A percentile compares a stretch with the other conserved stretches of the same genome.
Conservation (phyloP, 2,113 vertebrate genomes). For the Rynchops niger region DNA sequence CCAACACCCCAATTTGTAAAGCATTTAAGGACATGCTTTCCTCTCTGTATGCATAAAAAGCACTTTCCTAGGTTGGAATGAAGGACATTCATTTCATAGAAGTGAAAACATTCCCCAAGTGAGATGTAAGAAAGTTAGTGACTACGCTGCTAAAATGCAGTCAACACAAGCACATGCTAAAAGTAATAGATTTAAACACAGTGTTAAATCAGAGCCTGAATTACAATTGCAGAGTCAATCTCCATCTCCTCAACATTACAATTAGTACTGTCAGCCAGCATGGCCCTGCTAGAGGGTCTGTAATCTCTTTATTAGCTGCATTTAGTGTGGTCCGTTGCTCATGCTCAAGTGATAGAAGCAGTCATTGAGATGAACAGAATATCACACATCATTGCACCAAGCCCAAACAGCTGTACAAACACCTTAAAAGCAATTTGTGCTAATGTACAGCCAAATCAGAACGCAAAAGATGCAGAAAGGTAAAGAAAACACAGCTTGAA, state of each 20-base stretch:
- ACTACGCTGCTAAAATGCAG: not conserved
- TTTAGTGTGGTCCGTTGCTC: not conserved
- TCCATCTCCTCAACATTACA: not conserved
- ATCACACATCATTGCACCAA: not conserved
- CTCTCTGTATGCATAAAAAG: not conserved
- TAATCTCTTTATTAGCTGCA: conserved; percentile 10
- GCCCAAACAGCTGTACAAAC: not conserved
- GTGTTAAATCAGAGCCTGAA: conserved; percentile 5
- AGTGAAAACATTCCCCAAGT: not conserved
- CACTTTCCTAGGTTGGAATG: not conserved
- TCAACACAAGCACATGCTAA: not conserved
- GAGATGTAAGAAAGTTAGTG: not conserved
- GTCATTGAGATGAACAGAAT: not conserved
- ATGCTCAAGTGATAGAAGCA: not conserved
- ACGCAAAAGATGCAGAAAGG: not conserved
- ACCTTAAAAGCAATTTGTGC: not conserved
- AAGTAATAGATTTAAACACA: conserved; percentile 15
- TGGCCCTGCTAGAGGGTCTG: not conserved
- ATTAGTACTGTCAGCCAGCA: conserved; percentile 11
- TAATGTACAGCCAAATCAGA: not conserved
- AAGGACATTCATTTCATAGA: not conserved
- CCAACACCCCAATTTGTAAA: not conserved
- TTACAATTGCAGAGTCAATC: not conserved
- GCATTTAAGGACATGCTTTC: not conserved
- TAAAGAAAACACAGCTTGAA: not conserved